Base-by-base conservation (phyloP, 2,797 vertebrate species). In the Sciurus carolinensis region DNA sequence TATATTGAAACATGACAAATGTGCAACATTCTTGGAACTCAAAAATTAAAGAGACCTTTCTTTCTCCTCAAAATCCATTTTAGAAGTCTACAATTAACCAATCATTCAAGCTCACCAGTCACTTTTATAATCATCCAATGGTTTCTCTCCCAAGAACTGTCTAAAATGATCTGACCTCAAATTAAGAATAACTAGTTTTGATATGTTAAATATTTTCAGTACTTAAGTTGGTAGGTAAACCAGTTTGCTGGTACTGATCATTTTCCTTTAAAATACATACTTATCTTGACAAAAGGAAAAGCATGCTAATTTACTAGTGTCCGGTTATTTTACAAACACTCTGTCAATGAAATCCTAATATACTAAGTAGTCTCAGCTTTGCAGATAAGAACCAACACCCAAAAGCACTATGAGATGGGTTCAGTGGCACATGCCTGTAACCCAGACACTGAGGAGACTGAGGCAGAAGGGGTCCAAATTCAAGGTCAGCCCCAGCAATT, bases 31-130 rank as follows among this genome's bases (percentile, higher is more conserved):
- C 20, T 52, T 92, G 12, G 64, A 89, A 79, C 57, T 75, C 26
- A 89, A 77, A 11, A 62, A 93, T 33, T 95, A 93, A 64, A 42
- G 7, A 90, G 86, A n/a, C 93, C 77, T 52, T 77, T 95, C 77
- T 52, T 77, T 77, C 54, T 71, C 42, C 24, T 18, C 8, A 87
- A 96, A 83, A 81, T 77, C 52, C 59, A 93, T 54, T 69, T 96
- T 66, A 59, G 64, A 87, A 7, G 77, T 50, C 57, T 57, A 73
- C 33, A 62, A 44, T 47, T 52, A 94, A 87, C 54, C 69, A 89
- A 69, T 59, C 57, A 87, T 66, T 59, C 69, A 76, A 76, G 39
- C 33, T 85, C 91, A 85, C 18, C 71, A 91, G 11, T 10, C 22
- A 59, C 44, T 18, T 81, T 57, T 24, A 91, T 71, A 18, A 62